Conservation (phyloP, 2,113 vertebrate species). For the Rutilus rutilus region DNA sequence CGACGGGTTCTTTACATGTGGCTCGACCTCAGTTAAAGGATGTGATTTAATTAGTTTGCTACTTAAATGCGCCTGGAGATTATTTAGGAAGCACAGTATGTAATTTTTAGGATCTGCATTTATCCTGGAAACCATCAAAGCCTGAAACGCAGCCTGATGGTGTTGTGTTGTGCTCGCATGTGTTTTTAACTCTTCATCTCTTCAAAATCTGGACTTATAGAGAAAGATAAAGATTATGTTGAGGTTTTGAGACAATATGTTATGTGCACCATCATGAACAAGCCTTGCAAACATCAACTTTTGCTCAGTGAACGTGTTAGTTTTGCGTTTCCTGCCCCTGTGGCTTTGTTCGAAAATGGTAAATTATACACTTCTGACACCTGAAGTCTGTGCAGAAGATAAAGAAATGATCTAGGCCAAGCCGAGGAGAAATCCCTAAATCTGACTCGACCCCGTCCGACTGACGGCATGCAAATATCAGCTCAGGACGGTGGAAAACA, state of each 20-base stretch:
- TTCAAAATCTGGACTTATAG: no score
- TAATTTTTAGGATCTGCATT: slow-evolving; percentile 71
- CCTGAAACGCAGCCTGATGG: not conserved
- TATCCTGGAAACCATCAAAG: slow-evolving; percentile 63
- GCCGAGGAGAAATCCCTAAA: not conserved
- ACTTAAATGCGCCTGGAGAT: slow-evolving; percentile 77
- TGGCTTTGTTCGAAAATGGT: slow-evolving; percentile 52
- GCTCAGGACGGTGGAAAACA: not conserved
- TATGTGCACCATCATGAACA: no score
- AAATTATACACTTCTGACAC: slow-evolving; percentile 59
- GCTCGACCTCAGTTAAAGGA: slow-evolving; percentile 78
- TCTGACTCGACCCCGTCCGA: not conserved
- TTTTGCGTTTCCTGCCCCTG: slow-evolving; percentile 75
- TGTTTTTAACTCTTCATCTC: no score
- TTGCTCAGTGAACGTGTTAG: slow-evolving; percentile 6
- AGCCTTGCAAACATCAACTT: not conserved
- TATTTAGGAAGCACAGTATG: slow-evolving; percentile 75
- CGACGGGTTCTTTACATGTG: slow-evolving; percentile 76
- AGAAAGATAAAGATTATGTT: no score
- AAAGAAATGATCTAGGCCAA: slow-evolving; percentile 37
- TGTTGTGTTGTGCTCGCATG: not conserved
- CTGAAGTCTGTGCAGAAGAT: slow-evolving; percentile 56
- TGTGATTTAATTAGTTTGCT: slow-evolving; percentile 81
- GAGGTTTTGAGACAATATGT: no score
- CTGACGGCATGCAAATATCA: not conserved